phyloP scores from a whole-genome alignment of 2,797 vertebrate genomes.

The Tangara arthus region DNA sequence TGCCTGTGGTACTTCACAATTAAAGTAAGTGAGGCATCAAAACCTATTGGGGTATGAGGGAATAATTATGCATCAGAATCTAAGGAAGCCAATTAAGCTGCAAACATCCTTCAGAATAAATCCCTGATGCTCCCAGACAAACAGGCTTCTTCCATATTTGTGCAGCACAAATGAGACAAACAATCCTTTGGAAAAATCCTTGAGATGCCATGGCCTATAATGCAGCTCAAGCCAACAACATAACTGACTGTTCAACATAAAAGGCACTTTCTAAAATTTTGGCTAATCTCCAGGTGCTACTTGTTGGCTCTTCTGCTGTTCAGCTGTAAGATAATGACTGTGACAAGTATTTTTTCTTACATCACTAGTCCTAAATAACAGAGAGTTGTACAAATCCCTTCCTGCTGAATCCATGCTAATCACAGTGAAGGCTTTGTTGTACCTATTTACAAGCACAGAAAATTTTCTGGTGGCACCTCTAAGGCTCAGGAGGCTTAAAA shows the following conservation, averaged over 20 bases:
- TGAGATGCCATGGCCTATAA: background rate
- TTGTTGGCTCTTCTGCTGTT: background rate
- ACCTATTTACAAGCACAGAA: background rate
- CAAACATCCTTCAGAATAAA: background rate
- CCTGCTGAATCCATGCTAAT: background rate
- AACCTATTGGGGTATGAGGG: background rate
- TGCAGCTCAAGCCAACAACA: background rate
- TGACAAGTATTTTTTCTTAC: background rate
- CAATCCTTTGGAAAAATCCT: background rate
- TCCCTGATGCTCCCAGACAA: background rate
- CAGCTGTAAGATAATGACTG: background rate
- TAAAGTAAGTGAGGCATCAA: background rate
- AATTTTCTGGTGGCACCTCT: background rate
- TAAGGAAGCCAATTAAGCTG: background rate
- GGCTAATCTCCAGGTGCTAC: background rate
- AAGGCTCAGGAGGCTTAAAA: background rate
- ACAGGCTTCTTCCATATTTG: background rate
- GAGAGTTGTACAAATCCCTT: background rate
- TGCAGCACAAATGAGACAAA: background rate
- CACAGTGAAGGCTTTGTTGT: background rate
- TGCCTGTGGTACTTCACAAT: background rate
- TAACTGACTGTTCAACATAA: background rate
- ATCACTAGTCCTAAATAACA: background rate
- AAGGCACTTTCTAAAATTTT: background rate
- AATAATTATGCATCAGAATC: background rate